A percentile compares a stretch with the other conserved stretches of the same genome.
These are phyloP conservation scores for Colistium nudipinnis DNA, from an alignment of 2,113 vertebrate species.

Conservation along the genomic window DNA sequence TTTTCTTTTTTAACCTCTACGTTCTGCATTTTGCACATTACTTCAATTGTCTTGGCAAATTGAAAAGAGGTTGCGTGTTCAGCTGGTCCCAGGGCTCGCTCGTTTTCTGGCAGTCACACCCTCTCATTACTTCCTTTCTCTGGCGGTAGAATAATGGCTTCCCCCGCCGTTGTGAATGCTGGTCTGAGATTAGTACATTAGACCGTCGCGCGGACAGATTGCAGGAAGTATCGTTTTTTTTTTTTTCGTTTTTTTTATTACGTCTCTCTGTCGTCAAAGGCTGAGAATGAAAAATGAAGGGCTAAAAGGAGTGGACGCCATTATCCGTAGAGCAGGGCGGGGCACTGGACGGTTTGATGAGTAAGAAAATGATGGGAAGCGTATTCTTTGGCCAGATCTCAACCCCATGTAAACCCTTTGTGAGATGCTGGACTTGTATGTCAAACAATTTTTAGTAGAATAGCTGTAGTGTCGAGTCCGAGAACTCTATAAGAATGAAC, in stretches of 20 bases:
- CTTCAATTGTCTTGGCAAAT: too few species aligned
- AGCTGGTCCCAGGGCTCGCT: neutral
- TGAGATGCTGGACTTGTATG: too few species aligned
- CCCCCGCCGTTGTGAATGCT: neutral
- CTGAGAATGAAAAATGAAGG: neutral
- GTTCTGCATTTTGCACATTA: neutral
- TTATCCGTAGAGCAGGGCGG: too few species aligned
- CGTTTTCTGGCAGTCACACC: neutral
- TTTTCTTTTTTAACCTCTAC: too few species aligned
- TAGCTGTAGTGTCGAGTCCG: too few species aligned
- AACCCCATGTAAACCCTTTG: too few species aligned
- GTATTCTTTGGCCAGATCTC: neutral
- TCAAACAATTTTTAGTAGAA: too few species aligned
- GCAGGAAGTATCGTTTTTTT: neutral
- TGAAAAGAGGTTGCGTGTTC: neutral
- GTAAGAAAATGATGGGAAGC: neutral
- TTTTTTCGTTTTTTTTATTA: too few species aligned
- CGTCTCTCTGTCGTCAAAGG: too few species aligned
- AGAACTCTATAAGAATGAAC: too few species aligned
- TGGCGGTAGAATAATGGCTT: neutral
- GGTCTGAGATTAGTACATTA: conserved; percentile 14
- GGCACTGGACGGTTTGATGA: neutral
- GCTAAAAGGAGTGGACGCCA: too few species aligned
- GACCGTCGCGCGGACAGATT: neutral
- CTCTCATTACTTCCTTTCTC: neutral